phyloP scores from a whole-genome alignment of 1,140 invertebrate species.

The Euwallacea fornicatus region DNA sequence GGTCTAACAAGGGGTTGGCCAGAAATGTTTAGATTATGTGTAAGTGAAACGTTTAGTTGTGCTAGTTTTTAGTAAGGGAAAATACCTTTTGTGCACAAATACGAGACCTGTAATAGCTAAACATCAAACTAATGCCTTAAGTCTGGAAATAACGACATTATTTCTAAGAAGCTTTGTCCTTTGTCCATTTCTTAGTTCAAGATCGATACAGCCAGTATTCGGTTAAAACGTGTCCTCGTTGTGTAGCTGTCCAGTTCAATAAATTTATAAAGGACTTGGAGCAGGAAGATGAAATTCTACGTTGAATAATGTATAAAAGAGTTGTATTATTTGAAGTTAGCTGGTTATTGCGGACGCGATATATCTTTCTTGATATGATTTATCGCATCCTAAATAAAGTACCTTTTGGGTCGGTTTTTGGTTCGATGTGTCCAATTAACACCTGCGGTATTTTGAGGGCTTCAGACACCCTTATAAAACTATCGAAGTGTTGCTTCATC shows the following conservation, averaged over 20 bases:
- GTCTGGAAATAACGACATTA: not conserved
- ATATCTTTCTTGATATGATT: not conserved
- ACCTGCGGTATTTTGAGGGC: not conserved
- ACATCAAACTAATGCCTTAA: not conserved
- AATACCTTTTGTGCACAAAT: too few species aligned
- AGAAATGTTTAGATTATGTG: not conserved
- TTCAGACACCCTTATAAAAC: not conserved
- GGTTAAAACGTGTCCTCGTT: not conserved
- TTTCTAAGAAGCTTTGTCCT: constrained; percentile 1
- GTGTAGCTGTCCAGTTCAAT: constrained; percentile 1
- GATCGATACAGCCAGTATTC: not conserved
- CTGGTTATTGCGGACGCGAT: not conserved
- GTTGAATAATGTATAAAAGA: constrained; percentile 4
- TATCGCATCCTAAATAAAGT: not conserved
- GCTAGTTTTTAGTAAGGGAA: too few species aligned
- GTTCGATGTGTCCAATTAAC: not conserved
- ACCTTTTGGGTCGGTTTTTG: too few species aligned
- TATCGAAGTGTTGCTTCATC: too few species aligned
- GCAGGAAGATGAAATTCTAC: not conserved
- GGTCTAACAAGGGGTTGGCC: not conserved
- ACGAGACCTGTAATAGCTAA: too few species aligned
- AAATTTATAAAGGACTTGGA: not conserved
- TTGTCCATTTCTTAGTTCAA: not conserved
- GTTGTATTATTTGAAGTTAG: not conserved
- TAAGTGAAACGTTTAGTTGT: too few species aligned